These are phyloP conservation scores for Psilopogon haemacephalus DNA, from an alignment of 2,113 vertebrate genomes.

Conservation along the genomic window DNA sequence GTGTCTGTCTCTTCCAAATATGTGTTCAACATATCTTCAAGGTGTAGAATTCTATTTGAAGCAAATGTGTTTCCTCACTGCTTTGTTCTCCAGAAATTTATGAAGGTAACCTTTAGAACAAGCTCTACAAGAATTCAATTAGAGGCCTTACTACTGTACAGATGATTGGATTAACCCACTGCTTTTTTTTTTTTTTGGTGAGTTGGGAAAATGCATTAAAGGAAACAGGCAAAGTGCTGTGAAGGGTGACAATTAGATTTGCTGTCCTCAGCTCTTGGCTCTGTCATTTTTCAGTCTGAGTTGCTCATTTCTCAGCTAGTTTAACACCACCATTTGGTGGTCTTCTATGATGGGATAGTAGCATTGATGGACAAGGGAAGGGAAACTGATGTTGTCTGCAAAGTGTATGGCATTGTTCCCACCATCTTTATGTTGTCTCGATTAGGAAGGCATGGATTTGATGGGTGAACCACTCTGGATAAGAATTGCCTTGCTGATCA, in stretches of 20 bases:
- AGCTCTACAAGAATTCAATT: not conserved
- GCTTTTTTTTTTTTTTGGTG: not conserved
- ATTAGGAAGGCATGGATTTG: no score
- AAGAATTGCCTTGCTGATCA: no score
- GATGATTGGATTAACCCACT: not conserved
- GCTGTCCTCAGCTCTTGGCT: not conserved
- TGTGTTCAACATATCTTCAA: not conserved
- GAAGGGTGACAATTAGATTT: not conserved
- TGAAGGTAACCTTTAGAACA: not conserved
- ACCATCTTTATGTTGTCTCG: no score
- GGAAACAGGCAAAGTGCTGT: not conserved
- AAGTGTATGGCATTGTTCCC: no score
- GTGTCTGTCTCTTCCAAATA: not conserved
- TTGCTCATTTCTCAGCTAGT: not conserved
- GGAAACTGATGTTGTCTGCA: no score
- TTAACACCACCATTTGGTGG: not conserved
- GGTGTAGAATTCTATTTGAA: not conserved
- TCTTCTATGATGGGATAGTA: no score
- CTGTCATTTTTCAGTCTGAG: not conserved
- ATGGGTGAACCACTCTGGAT: no score
- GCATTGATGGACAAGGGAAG: no score
- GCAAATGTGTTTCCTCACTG: not conserved
- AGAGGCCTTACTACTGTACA: not conserved
- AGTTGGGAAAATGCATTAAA: not conserved
- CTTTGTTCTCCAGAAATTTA: conserved; percentile 7